These are phyloP conservation scores for Crocallis elinguaria DNA, from an alignment of 2,888 invertebrate species.

Conservation along the genomic window DNA sequence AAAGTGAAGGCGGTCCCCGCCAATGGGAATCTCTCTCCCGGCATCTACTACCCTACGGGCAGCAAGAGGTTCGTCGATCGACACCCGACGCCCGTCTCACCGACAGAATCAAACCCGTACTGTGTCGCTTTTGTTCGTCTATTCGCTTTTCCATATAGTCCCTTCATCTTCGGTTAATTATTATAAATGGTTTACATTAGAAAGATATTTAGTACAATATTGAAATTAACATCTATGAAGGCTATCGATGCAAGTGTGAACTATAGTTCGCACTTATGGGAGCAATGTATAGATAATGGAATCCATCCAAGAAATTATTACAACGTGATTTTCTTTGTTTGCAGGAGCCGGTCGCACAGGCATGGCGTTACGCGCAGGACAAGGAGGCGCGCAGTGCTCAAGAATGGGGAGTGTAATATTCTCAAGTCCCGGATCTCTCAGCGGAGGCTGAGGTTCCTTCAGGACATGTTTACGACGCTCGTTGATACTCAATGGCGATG, in stretches of 20 bases:
- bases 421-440: conserved; percentile 95
- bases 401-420: conserved; percentile 98
- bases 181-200: conserved; percentile 57
- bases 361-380: conserved; percentile 88
- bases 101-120: conserved; percentile 68
- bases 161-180: conserved; percentile 46
- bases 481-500: conserved; percentile 97
- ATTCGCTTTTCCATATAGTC: conserved; percentile 44
- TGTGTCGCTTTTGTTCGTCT: conserved; percentile 74
- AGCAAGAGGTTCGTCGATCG: conserved; percentile 81
- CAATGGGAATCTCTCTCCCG: conserved; percentile 80
- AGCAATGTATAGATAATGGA: conserved; percentile 53
- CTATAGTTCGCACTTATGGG: conserved; percentile 66
- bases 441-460: conserved; percentile 89
- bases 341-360: conserved; percentile 88
- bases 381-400: conserved; percentile 93
- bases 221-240: conserved; percentile 76
- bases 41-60: conserved; percentile 79
- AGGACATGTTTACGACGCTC: conserved; percentile 94
- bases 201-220: conserved; percentile 62
- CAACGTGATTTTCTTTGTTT: conserved; percentile 61
- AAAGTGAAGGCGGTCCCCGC: conserved; percentile 72
- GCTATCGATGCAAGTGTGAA: conserved; percentile 69
- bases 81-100: conserved; percentile 67
- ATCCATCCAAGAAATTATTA: conserved; percentile 49